Conservation (phyloP, 2,113 vertebrate species). For the Ia io region DNA sequence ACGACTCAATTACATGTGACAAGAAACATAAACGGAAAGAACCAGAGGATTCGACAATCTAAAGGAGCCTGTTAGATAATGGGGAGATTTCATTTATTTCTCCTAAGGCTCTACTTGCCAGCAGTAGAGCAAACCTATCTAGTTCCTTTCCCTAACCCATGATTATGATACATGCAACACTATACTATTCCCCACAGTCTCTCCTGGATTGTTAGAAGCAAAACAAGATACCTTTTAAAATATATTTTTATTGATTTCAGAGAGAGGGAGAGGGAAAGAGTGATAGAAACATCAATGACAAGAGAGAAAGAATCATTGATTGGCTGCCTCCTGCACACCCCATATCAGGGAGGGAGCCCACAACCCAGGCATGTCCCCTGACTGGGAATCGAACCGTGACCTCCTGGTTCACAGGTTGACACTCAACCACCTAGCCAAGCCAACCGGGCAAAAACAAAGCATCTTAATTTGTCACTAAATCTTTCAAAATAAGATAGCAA, state of each 20-base stretch:
- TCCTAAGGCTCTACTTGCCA: not conserved
- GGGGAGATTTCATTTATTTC: constrained; percentile 10
- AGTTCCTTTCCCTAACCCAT: not conserved
- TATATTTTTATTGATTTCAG: too few relatives aligned
- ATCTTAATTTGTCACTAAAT: not conserved
- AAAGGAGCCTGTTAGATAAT: not conserved
- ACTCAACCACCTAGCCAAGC: too few relatives aligned
- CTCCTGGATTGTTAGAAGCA: not conserved
- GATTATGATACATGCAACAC: not conserved
- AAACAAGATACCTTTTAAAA: not conserved
- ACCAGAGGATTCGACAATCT: constrained; percentile 10
- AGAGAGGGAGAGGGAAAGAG: too few relatives aligned
- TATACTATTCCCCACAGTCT: not conserved
- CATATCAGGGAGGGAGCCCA: too few relatives aligned
- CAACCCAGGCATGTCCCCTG: too few relatives aligned
- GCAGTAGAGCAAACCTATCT: not conserved
- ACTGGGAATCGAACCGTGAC: too few relatives aligned
- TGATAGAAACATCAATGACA: too few relatives aligned
- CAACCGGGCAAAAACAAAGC: not conserved
- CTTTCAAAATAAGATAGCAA: not conserved
- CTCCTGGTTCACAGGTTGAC: too few relatives aligned
- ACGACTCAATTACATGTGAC: constrained; percentile 36
- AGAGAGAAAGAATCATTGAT: too few relatives aligned
- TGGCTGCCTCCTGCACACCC: too few relatives aligned
- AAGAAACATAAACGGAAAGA: constrained; percentile 12